These are phyloP conservation scores for Polydrusus tereticollis DNA, from an alignment of 2,888 invertebrate species.

Conservation along the genomic window DNA sequence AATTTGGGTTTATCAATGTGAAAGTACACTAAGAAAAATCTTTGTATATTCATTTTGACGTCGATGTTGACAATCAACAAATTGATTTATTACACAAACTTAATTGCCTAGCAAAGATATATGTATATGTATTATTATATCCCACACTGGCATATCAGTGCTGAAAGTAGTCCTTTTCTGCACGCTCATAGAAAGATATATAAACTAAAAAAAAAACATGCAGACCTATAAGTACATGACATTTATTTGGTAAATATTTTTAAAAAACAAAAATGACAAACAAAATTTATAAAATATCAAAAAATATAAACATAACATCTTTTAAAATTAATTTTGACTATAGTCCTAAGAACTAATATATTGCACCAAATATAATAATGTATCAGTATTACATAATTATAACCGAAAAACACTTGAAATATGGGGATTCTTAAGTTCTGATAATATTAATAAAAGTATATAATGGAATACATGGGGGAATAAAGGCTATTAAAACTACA, in stretches of 20 bases:
- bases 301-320: constrained; percentile 43
- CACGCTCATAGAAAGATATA: neutral
- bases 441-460: too few relatives aligned
- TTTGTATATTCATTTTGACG: too few relatives aligned
- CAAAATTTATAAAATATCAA: constrained; percentile 43
- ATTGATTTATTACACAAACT: too few relatives aligned
- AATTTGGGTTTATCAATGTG: too few relatives aligned
- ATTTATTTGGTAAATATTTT: constrained; percentile 13
- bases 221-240: constrained; percentile 19
- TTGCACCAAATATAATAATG: constrained; percentile 25
- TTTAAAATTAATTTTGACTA: constrained; percentile 26
- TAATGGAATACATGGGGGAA: neutral
- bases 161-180: too few relatives aligned
- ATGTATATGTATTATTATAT: too few relatives aligned
- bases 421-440: neutral
- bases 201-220: neutral
- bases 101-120: too few relatives aligned
- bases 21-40: too few relatives aligned
- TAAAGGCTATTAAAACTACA: neutral
- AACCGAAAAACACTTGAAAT: neutral
- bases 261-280: constrained; percentile 16
- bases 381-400: neutral
- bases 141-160: too few relatives aligned
- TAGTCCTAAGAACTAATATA: constrained; percentile 12
- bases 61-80: too few relatives aligned